Conservation (phyloP, 2,888 invertebrate genomes). For the Bombylius major region DNA sequence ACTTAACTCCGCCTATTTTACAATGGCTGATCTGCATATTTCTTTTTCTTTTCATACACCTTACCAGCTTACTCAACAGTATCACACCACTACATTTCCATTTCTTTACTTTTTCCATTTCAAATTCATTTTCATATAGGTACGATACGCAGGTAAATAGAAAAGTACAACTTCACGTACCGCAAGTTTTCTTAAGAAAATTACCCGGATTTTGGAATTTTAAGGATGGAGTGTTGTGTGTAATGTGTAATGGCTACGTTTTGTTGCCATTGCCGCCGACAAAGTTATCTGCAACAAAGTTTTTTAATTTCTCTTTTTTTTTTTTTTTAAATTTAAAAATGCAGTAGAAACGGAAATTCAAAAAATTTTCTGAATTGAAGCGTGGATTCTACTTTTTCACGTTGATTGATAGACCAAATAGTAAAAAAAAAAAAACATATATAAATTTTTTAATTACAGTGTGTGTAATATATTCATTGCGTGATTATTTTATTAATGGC, state of each 20-base stretch:
- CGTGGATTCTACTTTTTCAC: neutral
- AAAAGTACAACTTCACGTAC: too few species aligned
- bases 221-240: too few species aligned
- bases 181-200: too few species aligned
- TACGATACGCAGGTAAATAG: too few species aligned
- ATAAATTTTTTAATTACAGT: neutral
- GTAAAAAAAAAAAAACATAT: neutral
- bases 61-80: too few species aligned
- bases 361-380: too few species aligned
- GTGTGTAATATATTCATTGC: neutral
- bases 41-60: too few species aligned
- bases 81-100: neutral
- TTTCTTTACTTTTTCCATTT: neutral
- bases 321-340: neutral
- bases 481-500: neutral
- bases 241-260: too few species aligned
- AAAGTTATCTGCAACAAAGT: too few species aligned
- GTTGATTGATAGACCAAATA: neutral
- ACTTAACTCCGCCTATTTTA: slow-evolving; percentile 30
- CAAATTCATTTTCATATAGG: too few species aligned
- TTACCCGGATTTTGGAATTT: too few species aligned
- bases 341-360: neutral
- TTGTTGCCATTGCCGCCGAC: too few species aligned
- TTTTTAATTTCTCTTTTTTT: neutral
- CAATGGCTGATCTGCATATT: slow-evolving; percentile 23